Evolutionary conservation across 1,140 invertebrate genomes (phyloP), one percentile per base, ranked within the genome.

Genomic region (Cryptotermes secundus): DNA sequence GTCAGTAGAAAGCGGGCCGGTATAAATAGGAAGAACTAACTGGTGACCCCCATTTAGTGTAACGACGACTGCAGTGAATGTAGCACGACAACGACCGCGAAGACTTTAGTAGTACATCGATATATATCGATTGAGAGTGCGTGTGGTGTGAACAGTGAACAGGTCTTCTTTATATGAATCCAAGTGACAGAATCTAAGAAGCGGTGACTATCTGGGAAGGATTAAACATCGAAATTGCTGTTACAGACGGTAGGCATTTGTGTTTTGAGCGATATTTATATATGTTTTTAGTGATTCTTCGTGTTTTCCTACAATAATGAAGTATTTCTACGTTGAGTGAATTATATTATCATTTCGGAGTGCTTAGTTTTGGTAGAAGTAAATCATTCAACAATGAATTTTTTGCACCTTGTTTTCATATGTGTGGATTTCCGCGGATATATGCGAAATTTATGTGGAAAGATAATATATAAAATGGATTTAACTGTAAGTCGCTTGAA

Each of bases 41-140:
- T 72, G 59, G 59, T 72, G 59, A 72, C 59, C 59, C 59, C 59
- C 59, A 72, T 72, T 72, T 72, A 72, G 59, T 72, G n/a, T 72
- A 72, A 72, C 59, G n/a, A 31, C 59, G 4, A 72, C 26, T 14
- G 59, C n/a, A 26, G 59, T 31, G 59, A 31, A 72, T 72, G 26
- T 49, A 26, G 14, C 59, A 31, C 59, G 59, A n/a, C 59, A 49
- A 22, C 45, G 45, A 49, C 59, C 6, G 59, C 9, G n/a, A 7
- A n/a, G 59, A 72, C 59, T 26, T 72, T 49, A 49, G 45, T 49
- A 19, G 22, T 49, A 31, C 26, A n/a, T 72, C 59, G 59, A 72
- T 31, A 31, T 31, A 72, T n/a, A 72, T 72, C 26, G 59, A 72
- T 31, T 26, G 59, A 72, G n/a, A 72, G 26, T n/a, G 59, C 14